phyloP scores from a whole-genome alignment of 2,888 invertebrate genomes.

The Melieria omissa region DNA sequence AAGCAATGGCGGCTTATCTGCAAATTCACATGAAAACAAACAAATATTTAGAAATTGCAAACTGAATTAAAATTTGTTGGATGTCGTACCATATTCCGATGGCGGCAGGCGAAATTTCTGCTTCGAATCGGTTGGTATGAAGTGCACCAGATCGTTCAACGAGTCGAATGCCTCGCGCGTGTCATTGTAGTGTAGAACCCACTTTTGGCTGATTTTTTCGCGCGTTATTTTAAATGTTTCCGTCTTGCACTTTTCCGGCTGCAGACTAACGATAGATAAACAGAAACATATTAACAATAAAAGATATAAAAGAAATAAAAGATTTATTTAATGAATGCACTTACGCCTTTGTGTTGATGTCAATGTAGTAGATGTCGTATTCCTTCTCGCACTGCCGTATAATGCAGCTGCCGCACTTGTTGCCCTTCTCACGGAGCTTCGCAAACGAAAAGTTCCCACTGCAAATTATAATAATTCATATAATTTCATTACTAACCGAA shows the following conservation, averaged over 20 bases:
- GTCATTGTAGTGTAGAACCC: conserved; percentile 59
- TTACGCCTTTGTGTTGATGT: conserved; percentile 82
- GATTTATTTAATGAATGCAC: conserved; percentile 32
- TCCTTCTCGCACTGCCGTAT: conserved; percentile 83
- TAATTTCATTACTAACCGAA: not conserved
- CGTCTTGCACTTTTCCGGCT: conserved; percentile 66
- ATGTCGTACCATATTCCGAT: conserved; percentile 82
- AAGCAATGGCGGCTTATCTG: conserved; percentile 61
- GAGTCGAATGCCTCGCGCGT: conserved; percentile 53
- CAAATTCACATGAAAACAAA: not conserved
- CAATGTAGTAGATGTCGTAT: conserved; percentile 84
- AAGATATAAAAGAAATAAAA: conserved; percentile 14
- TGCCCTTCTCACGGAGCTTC: conserved; percentile 85
- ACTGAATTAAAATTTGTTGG: not conserved
- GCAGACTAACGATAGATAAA: conserved; percentile 28
- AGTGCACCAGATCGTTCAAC: conserved; percentile 59
- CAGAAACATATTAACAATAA: conserved; percentile 2
- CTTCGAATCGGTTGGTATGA: conserved; percentile 57
- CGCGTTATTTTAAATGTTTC: conserved; percentile 75
- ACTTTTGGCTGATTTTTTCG: conserved; percentile 49
- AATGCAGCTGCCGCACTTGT: conserved; percentile 82
- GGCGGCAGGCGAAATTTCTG: conserved; percentile 75
- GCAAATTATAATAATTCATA: conserved; percentile 50
- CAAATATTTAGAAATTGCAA: not conserved
- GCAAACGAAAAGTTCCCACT: conserved; percentile 86